Evolutionary conservation across 2,113 vertebrate genomes (phyloP).

Genomic region (Tapirus terrestris): DNA sequence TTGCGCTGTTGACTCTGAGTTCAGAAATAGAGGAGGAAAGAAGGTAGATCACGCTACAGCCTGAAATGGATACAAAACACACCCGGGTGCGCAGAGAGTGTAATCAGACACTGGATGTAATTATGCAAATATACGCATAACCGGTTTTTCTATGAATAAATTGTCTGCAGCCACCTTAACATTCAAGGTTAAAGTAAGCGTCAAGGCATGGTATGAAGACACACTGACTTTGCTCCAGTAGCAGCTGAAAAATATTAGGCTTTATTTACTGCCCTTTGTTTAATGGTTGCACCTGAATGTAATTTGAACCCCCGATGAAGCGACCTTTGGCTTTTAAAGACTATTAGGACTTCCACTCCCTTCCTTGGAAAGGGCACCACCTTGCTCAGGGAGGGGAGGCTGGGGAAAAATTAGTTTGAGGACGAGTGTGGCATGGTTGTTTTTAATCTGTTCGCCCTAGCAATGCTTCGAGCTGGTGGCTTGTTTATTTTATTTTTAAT

Average conservation of each 20-base stretch:
- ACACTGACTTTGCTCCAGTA: background rate
- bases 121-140: constrained; percentile 58
- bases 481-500: constrained; percentile 64
- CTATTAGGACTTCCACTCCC: background rate
- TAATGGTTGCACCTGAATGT: background rate
- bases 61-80: constrained; percentile 29
- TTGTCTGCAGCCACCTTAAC: background rate
- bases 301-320: background rate
- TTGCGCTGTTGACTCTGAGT: constrained; percentile 35
- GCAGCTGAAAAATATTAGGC: background rate
- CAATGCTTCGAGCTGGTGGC: background rate
- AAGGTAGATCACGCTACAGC: background rate
- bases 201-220: background rate
- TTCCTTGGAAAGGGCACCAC: background rate
- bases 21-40: constrained; percentile 51
- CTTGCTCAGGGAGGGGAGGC: background rate
- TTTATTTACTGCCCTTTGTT: background rate
- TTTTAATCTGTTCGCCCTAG: background rate
- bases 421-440: background rate
- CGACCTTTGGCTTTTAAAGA: background rate
- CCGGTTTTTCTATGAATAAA: constrained; percentile 43
- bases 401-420: background rate
- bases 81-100: background rate
- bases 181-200: constrained; percentile 40
- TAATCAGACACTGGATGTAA: constrained; percentile 31